Evolutionary conservation across 2,888 invertebrate species (phyloP).

Genomic region (Syrphus vitripennis): DNA sequence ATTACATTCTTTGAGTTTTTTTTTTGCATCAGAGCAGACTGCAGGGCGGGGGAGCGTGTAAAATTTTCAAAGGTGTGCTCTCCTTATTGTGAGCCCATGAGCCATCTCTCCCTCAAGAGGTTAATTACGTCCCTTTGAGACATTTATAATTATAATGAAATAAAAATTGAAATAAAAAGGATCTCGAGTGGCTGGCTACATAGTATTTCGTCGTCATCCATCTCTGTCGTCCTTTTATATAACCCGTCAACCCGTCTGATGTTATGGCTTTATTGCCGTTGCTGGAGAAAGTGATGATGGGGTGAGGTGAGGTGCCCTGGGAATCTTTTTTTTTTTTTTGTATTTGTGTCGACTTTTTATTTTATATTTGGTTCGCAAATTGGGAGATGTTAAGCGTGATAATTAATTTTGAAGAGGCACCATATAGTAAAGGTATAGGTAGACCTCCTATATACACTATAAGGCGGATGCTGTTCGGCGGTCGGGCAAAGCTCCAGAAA

Average conservation of each 20-base stretch:
- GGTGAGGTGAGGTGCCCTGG: conserved; percentile 2
- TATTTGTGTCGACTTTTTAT: not conserved
- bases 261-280: conserved; percentile 42
- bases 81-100: conserved; percentile 63
- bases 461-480: not conserved
- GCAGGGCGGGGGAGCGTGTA: conserved; percentile 38
- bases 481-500: not conserved
- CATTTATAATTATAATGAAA: conserved; percentile 72
- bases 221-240: not conserved
- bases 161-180: conserved; percentile 71
- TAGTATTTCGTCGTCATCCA: conserved; percentile 65
- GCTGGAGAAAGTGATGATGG: not conserved
- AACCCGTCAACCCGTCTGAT: conserved; percentile 17
- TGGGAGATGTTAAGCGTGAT: conserved; percentile 71
- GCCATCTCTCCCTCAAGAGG: conserved; percentile 66
- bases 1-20: conserved; percentile 24
- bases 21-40: conserved; percentile 10
- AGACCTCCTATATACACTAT: not conserved
- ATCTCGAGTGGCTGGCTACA: conserved; percentile 70
- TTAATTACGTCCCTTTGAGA: conserved; percentile 72
- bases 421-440: not conserved
- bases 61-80: conserved; percentile 66
- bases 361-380: conserved; percentile 60
- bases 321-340: conserved; percentile 12
- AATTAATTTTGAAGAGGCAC: conserved; percentile 67